phyloP scores from a whole-genome alignment of 2,888 invertebrate species.

The Drosophila hamatofila region DNA sequence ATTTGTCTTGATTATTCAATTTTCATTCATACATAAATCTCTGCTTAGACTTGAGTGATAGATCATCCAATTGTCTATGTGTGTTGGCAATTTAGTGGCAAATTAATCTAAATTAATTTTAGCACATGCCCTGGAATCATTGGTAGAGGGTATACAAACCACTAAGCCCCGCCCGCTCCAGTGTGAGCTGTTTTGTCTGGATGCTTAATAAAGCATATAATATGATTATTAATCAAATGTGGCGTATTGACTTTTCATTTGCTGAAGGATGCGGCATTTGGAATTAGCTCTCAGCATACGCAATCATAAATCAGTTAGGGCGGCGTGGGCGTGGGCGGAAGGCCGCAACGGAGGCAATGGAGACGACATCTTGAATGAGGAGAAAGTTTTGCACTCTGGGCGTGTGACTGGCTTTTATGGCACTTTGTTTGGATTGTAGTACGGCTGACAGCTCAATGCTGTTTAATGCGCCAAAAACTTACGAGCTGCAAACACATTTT shows the following conservation, averaged over 20 bases:
- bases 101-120: conserved; percentile 55
- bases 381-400: conserved; percentile 63
- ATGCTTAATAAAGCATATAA: conserved; percentile 79
- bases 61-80: conserved; percentile 7
- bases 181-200: conserved; percentile 28
- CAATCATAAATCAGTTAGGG: conserved; percentile 66
- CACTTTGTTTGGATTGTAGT: conserved; percentile 77
- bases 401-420: conserved; percentile 72
- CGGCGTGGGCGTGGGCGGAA: background rate
- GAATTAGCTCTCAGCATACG: conserved; percentile 14
- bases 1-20: background rate
- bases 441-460: conserved; percentile 79
- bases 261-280: conserved; percentile 21
- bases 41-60: background rate
- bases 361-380: conserved; percentile 3
- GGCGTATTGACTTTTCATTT: conserved; percentile 76
- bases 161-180: background rate
- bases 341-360: background rate
- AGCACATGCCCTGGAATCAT: conserved; percentile 26
- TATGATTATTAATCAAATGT: conserved; percentile 78
- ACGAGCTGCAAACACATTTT: conserved; percentile 67
- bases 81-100: conserved; percentile 12
- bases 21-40: background rate
- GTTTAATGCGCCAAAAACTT: conserved; percentile 72
- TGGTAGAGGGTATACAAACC: conserved; percentile 36